phyloP scores from a whole-genome alignment of 2,888 invertebrate species.

The Eristalis intricaria region DNA sequence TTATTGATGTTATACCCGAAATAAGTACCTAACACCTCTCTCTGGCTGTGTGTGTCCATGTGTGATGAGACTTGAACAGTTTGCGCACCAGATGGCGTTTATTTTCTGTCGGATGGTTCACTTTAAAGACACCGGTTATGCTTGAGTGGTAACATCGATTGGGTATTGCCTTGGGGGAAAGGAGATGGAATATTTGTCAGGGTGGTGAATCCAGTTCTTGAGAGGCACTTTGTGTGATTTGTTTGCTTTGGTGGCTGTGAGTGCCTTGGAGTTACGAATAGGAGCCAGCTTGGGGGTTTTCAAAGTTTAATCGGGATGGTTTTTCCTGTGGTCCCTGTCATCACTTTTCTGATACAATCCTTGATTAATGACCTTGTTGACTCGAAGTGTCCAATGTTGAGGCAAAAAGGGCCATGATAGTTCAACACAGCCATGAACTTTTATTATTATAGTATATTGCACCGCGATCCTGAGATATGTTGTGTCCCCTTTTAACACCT shows the following conservation, averaged over 20 bases:
- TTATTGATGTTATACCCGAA: constrained; percentile 26
- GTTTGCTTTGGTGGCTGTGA: too few species aligned
- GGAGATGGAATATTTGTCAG: neutral
- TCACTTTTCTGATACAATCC: too few species aligned
- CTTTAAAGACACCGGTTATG: neutral
- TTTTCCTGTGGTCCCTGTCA: too few species aligned
- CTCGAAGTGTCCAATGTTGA: too few species aligned
- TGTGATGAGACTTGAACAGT: neutral
- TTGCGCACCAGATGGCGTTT: neutral
- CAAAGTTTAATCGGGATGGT: neutral
- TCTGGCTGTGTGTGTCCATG: neutral
- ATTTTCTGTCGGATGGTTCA: neutral
- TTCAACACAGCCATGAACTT: too few species aligned
- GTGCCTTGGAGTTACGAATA: neutral
- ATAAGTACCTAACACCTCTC: neutral
- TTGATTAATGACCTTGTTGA: too few species aligned
- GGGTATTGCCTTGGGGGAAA: neutral
- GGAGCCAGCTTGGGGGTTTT: neutral
- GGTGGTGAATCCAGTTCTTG: neutral
- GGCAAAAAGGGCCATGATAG: too few species aligned
- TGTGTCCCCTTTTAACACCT: too few species aligned
- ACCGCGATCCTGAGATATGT: too few species aligned
- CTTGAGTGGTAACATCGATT: neutral
- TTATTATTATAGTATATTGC: too few species aligned
- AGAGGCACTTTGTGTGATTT: neutral